Base-by-base conservation (phyloP, 2,797 vertebrate genomes). In the Phrynocephalus forsythii region DNA sequence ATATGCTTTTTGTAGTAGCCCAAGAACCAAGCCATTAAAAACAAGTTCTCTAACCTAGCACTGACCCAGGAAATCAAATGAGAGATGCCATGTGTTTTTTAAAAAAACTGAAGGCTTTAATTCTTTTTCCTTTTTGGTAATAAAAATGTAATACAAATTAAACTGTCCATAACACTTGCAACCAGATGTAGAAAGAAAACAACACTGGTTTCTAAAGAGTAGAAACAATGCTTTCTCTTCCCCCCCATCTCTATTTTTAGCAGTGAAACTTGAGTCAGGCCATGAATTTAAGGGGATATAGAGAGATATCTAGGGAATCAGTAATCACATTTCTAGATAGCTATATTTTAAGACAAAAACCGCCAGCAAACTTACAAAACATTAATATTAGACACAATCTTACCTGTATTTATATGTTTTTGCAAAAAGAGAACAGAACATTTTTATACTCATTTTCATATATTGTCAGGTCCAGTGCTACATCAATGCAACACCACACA, bases 121-220 rank as follows among this genome's bases (percentile, higher is more conserved):
- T 88, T 63, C 4, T 63, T 63, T 63, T 63, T 20, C 38, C 33
- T 63, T 88, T 63, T 75, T 6, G 68, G 90, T 91, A 93, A 91
- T 93, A 94, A 95, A 94, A 85, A 66, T 1, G 16, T 85, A 86
- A 88, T 67, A 87, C 87, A 91, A 87, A 83, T 85, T 48, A 83
- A 93, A 91, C 79, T 82, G 73, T 79, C 80, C 44, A 52, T 15
- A 77, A 88, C 87, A 68, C 38, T 82, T 82, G 66, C 85, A 72
- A 26, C 84, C 89, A 18, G 67, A 16, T 5, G 24, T 78, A 22
- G 66, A 33, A 52, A 52, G 77, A 73, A 84, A 24, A 44, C 69
- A 68, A 84, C 24, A 30, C 16, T 22, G 50, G 13, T 20, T 33
- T 80, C 56, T 24, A 72, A 63, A 50, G 16, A 24, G 30, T 24